Evolutionary conservation across 2,797 vertebrate species (phyloP), one percentile per base, ranked within the genome.

Genomic region (Tinamus major): DNA sequence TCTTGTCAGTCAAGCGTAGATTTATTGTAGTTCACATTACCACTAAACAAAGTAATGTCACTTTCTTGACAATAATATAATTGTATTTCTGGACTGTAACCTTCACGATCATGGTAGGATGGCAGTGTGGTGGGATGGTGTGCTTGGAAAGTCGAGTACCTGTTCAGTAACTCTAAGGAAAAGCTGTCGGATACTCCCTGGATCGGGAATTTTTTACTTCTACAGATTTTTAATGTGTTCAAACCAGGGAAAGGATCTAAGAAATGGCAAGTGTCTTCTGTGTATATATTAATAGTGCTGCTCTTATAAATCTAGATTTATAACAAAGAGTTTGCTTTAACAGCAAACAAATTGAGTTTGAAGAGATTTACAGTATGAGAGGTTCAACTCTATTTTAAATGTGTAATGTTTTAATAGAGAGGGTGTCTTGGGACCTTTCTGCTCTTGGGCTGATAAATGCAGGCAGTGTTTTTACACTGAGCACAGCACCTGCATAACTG

Each of bases 61-160:
- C 21, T 44, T 85, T 76, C 71, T 90, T 92, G 24, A 63, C 62
- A 78, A 13, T 78, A 69, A 10, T 51, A 39, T 27, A 82, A 65
- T 71, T 94, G 55, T 88, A 16, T 46, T 74, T 88, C 68, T 77
- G 79, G 41, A 88, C 71, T 62, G 61, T 88, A 91, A 85, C 48
- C 29, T 63, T 75, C 64, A 58, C 76, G 42, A 61, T 90, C 14
- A 9, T 31, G 17, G 16, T 91, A 56, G 20, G 76, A 41, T 70
- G 69, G 13, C 8, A 48, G 31, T 48, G 15, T 48, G 31, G 37
- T 46, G 77, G 53, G 35, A 26, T 86, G 33, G 41, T 79, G 76
- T 56, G 11, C 31, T 18, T 42, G 13, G 33, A 51, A 56, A 23
- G 3, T 74, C 76, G 63, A 90, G 10, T 79, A 49, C 65, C 17